Conservation (phyloP, 2,113 vertebrate species). For the Conger conger region DNA sequence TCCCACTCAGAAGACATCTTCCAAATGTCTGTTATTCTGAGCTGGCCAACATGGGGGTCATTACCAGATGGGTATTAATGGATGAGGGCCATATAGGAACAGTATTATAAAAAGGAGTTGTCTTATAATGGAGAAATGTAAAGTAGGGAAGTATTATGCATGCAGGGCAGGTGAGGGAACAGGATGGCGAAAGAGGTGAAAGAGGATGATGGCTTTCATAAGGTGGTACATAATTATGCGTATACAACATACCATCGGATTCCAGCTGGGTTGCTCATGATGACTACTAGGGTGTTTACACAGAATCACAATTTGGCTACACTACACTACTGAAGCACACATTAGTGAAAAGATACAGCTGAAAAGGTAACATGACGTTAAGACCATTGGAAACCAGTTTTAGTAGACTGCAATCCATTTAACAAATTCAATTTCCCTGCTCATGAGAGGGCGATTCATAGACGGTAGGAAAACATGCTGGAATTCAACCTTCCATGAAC, state of each 20-base stretch:
- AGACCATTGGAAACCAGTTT: background rate
- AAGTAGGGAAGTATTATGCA: background rate
- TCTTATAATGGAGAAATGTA: background rate
- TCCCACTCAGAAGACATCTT: constrained; percentile 65
- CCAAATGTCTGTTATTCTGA: constrained; percentile 72
- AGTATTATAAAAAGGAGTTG: constrained; percentile 22
- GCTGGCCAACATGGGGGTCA: background rate
- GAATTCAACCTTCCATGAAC: background rate
- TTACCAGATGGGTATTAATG: background rate
- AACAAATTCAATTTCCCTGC: background rate
- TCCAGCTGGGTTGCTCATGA: background rate
- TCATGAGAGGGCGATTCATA: background rate
- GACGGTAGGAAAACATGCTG: background rate
- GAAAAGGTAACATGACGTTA: background rate
- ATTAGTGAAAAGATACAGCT: background rate
- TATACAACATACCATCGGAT: background rate
- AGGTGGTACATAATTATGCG: background rate
- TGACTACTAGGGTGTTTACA: background rate
- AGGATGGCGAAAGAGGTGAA: background rate
- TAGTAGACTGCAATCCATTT: background rate
- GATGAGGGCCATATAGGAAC: constrained; percentile 21
- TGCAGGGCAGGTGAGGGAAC: background rate
- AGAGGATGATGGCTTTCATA: background rate
- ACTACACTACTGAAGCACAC: no score
- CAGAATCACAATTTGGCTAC: background rate